These are phyloP conservation scores for Vidua macroura DNA, from an alignment of 2,113 vertebrate species.

Conservation along the genomic window DNA sequence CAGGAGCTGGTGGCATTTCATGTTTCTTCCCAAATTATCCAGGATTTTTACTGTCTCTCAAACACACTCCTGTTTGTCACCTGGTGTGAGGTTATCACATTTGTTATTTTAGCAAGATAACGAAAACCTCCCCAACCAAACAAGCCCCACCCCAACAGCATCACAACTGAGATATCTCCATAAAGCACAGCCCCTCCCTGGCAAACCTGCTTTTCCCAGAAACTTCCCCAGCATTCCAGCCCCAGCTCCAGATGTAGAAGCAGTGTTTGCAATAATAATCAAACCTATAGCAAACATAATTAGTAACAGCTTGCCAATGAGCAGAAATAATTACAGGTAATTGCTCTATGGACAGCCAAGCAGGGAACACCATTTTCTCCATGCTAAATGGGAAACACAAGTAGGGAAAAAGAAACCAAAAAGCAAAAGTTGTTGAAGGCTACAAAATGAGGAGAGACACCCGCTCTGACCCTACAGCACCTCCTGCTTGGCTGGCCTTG, in stretches of 20 bases:
- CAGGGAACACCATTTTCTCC: neutral
- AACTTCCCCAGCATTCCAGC: neutral
- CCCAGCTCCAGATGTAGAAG: neutral
- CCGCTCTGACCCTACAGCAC: fast-evolving
- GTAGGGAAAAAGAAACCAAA: neutral
- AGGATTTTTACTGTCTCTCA: neutral
- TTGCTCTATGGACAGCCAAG: neutral
- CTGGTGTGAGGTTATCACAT: neutral
- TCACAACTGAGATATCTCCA: neutral
- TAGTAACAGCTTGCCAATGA: neutral
- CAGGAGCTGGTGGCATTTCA: neutral
- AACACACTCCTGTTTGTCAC: neutral
- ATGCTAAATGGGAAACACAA: neutral
- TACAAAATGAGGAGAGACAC: neutral
- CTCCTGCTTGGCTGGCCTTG: neutral
- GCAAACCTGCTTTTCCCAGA: neutral
- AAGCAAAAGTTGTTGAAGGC: neutral
- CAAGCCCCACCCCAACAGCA: neutral
- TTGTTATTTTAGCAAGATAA: neutral
- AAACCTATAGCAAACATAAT: constrained; percentile 30
- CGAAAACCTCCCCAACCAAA: neutral
- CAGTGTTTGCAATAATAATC: neutral
- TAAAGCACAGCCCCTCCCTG: neutral
- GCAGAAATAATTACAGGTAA: constrained; percentile 13
- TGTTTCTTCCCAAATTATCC: neutral